A percentile compares a stretch with the other conserved stretches of the same genome.
Conservation (phyloP, 2,888 invertebrate genomes). For the Gnatocerus cornutus region DNA sequence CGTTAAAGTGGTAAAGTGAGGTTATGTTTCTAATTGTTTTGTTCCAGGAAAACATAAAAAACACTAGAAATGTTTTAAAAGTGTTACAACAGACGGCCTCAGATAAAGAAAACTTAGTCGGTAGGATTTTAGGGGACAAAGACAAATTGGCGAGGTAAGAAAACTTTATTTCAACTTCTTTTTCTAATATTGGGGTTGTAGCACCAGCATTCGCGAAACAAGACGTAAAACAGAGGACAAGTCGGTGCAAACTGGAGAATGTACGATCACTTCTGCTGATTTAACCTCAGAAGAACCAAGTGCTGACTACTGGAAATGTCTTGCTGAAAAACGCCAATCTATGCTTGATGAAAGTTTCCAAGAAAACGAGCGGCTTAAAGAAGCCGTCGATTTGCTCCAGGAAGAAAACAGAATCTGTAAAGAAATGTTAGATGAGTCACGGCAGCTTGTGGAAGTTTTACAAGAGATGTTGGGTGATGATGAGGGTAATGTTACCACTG, state of each 20-base stretch:
- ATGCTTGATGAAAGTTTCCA: conserved; percentile 82
- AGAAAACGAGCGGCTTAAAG: conserved; percentile 79
- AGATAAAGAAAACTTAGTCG: conserved; percentile 82
- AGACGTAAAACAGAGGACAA: conserved; percentile 68
- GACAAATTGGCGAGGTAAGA: conserved; percentile 58
- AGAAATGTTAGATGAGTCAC: conserved; percentile 84
- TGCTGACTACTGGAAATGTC: conserved; percentile 83
- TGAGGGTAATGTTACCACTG: conserved; percentile 72
- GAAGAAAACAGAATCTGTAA: conserved; percentile 81
- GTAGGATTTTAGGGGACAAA: conserved; percentile 72
- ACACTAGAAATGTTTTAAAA: conserved; percentile 81
- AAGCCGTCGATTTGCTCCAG: conserved; percentile 69
- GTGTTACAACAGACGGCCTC: conserved; percentile 83
- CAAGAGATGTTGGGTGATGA: conserved; percentile 79
- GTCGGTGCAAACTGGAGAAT: conserved; percentile 76
- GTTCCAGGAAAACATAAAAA: conserved; percentile 75
- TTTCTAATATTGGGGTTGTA: no score
- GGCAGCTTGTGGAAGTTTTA: conserved; percentile 82
- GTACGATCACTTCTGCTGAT: conserved; percentile 77
- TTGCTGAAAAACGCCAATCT: conserved; percentile 83
- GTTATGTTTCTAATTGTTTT: conserved; percentile 51
- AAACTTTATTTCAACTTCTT: no score
- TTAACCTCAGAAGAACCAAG: conserved; percentile 80
- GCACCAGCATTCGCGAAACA: conserved; percentile 1
- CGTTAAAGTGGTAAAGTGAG: conserved; percentile 51